Evolutionary conservation across 2,113 vertebrate species (phyloP).

Genomic region (Callipepla squamata): DNA sequence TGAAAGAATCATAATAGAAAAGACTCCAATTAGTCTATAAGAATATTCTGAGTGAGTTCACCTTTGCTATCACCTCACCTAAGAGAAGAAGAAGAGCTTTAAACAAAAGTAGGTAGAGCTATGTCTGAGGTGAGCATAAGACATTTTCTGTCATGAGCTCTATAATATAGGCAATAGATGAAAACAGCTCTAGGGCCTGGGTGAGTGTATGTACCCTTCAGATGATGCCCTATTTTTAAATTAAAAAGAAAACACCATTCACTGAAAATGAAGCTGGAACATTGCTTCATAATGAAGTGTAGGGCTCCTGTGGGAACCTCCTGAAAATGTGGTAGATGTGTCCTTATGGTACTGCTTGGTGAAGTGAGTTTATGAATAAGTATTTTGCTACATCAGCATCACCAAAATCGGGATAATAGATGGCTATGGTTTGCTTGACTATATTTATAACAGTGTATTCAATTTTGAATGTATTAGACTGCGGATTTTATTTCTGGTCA

Average conservation of each 20-base stretch:
- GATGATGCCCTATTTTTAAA: neutral
- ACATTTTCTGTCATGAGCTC: neutral
- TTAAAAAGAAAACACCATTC: neutral
- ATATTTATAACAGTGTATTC: neutral
- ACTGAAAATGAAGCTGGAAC: neutral
- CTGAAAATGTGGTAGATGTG: neutral
- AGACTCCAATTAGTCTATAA: neutral
- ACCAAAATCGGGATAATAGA: neutral
- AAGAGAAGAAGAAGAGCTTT: neutral
- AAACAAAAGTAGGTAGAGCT: neutral
- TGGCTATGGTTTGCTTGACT: accelerated
- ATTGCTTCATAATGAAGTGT: neutral
- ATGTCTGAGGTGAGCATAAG: neutral
- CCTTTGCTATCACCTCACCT: neutral
- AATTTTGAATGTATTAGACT: neutral
- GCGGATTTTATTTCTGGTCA: neutral
- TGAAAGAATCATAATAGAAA: neutral
- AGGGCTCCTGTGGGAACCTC: neutral
- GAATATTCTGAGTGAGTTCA: neutral
- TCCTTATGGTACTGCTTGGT: neutral
- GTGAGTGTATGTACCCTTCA: neutral
- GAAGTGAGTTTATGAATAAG: neutral
- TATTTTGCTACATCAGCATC: neutral
- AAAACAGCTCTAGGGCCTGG: neutral
- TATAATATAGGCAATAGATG: neutral